Evolutionary conservation across 2,113 vertebrate genomes (phyloP), one percentile per base, ranked within the genome.

Genomic region (Phasianus colchicus): DNA sequence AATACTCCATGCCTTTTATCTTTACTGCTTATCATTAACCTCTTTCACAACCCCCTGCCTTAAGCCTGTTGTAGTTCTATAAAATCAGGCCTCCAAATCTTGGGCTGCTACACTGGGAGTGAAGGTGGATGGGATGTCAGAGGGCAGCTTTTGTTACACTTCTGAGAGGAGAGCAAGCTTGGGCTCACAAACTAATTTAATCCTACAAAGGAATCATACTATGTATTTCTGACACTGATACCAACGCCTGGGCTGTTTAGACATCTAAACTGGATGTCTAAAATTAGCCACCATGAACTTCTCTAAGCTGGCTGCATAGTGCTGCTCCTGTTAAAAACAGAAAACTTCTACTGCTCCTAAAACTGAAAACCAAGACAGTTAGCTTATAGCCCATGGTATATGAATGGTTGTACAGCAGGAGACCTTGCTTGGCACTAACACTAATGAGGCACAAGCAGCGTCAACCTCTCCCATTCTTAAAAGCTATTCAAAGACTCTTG

Each of bases 221-320:
- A 10, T 14, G 32, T 57, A 8, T 52, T 76, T 72, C 52, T 48
- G 83, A 94, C 61, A 90, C 60, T 0, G 1, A 1, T 61, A 82
- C 34, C 87, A 69, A 3, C 0, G 1, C 11, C 77, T 30, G 4
- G 43, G 13, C 78, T 52, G 25, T 2, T 65, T 48, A 89, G 78
- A 67, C 71, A 88, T 38, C 89, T 50, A 48, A 57, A 76, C 29
- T 15, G 89, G 73, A 55, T 18, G 27, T 30, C 87, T 93, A 91
- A 87, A 95, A 92, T 89, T 80, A 96, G 90, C 79, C 63, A 42
- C 82, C 4, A 2, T 52, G 55, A 96, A 91, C 92, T 89, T 82
- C 80, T 73, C 95, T 64, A 11, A 79, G 78, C 36, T 42, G 78
- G 5, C 48, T n/a, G 20, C 24, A 52, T 9, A 1, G 0, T 63